These are phyloP conservation scores for Megatriorchis doriae DNA, from an alignment of 2,113 vertebrate species.

Conservation along the genomic window DNA sequence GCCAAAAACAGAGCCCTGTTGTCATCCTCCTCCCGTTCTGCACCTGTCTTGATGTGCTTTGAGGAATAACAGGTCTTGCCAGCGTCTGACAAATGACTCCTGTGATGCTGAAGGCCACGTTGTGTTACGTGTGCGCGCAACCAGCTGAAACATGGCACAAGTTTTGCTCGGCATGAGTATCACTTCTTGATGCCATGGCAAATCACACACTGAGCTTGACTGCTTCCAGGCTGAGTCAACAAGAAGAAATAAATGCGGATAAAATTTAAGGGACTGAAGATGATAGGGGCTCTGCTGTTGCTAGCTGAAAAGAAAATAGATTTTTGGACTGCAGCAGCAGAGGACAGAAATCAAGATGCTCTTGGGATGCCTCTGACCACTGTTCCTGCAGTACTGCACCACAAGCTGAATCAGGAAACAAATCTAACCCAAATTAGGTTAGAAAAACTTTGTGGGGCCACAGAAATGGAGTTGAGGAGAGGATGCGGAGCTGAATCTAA, in stretches of 20 bases:
- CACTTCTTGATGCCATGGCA: neutral
- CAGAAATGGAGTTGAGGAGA: neutral
- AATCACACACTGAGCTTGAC: neutral
- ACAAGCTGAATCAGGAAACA: neutral
- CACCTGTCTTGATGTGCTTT: rapidly evolving
- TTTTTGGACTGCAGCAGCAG: rapidly evolving
- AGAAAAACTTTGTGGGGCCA: neutral
- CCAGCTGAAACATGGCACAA: neutral
- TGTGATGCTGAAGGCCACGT: neutral
- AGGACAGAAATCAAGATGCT: neutral
- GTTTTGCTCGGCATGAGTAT: neutral
- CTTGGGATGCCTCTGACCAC: neutral
- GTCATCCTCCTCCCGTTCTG: neutral
- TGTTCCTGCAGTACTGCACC: neutral
- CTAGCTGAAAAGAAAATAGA: neutral
- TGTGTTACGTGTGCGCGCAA: rapidly evolving
- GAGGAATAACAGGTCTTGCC: neutral
- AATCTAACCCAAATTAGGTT: neutral
- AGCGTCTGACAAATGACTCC: neutral
- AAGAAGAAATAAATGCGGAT: neutral
- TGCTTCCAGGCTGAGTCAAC: neutral
- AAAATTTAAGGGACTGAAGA: neutral
- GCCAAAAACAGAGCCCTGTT: neutral
- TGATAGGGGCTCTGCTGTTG: neutral
- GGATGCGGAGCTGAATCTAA: neutral